Evolutionary conservation across 2,113 vertebrate species (phyloP).

Genomic region (Muntiacus reevesi): DNA sequence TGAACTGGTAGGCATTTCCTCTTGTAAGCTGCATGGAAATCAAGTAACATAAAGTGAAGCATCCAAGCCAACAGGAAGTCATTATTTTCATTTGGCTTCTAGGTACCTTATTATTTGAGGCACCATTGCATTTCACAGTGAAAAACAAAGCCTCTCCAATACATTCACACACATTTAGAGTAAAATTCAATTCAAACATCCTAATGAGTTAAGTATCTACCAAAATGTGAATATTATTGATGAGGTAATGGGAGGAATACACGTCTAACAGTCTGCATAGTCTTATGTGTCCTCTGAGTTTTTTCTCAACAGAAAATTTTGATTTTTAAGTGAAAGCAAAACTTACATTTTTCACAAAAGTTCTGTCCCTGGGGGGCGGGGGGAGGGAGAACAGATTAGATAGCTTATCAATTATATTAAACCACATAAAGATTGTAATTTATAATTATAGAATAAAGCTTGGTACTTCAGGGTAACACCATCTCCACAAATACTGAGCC

Average conservation of each 20-base stretch:
- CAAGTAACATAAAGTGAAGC: not conserved
- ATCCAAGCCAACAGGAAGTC: not conserved
- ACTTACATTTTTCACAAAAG: not conserved
- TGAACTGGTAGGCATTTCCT: not conserved
- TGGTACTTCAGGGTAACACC: not conserved
- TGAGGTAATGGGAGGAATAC: not conserved
- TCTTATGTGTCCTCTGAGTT: slow-evolving; percentile 8
- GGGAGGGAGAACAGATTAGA: not conserved
- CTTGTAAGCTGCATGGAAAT: not conserved
- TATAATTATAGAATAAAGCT: not conserved
- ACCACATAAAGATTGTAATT: slow-evolving; percentile 1
- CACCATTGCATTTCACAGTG: slow-evolving; percentile 13
- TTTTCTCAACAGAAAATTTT: slow-evolving; percentile 24
- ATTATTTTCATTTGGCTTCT: slow-evolving; percentile 29
- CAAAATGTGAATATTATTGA: not conserved
- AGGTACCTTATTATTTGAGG: not conserved
- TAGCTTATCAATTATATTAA: not conserved
- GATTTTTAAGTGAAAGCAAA: slow-evolving; percentile 49
- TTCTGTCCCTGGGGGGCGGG: not conserved
- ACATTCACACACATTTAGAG: not conserved
- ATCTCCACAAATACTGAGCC: not conserved
- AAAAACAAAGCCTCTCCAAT: not conserved
- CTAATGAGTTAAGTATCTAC: not conserved
- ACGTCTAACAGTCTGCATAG: not conserved
- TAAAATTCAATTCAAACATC: not conserved